Evolutionary conservation across 1,140 invertebrate genomes (phyloP).

Genomic region (Drosophila equinoxialis): DNA sequence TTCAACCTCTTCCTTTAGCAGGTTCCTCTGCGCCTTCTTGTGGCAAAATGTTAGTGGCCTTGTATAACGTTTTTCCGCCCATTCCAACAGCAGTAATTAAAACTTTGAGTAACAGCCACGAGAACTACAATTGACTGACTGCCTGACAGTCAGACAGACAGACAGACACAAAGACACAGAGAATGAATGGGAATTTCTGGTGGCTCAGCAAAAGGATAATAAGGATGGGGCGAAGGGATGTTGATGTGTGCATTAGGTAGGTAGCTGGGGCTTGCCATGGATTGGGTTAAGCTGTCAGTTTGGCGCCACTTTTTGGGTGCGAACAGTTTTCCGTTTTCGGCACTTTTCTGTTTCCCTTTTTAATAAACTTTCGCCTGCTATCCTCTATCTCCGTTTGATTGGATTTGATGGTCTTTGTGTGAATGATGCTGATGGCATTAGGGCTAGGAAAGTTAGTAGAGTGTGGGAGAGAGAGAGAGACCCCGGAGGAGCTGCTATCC

Average conservation of each 20-base stretch:
- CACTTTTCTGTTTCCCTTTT: conserved; percentile 37
- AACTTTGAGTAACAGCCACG: conserved; percentile 77
- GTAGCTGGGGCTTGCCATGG: neutral
- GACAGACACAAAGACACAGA: neutral
- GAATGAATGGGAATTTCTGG: neutral
- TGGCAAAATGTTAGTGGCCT: conserved; percentile 51
- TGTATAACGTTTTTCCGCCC: conserved; percentile 33
- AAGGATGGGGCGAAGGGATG: conserved; percentile 4
- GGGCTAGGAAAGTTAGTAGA: conserved; percentile 23
- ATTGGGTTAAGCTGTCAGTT: conserved; percentile 62
- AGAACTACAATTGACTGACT: conserved; percentile 77
- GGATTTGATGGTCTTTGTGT: conserved; percentile 59
- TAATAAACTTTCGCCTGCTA: conserved; percentile 65
- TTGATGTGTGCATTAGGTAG: neutral
- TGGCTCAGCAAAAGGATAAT: conserved; percentile 9
- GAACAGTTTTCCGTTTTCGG: conserved; percentile 54
- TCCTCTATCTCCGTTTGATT: conserved; percentile 59
- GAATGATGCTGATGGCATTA: conserved; percentile 49
- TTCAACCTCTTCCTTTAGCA: conserved; percentile 7
- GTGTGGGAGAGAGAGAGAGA: neutral
- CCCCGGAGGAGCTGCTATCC: conserved; percentile 33
- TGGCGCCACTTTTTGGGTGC: conserved; percentile 66
- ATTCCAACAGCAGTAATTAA: conserved; percentile 67
- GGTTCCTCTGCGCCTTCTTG: conserved; percentile 19
- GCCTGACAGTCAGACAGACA: conserved; percentile 33